These are phyloP conservation scores for Cheilosia impressa DNA, from an alignment of 2,888 invertebrate species.

Conservation along the genomic window DNA sequence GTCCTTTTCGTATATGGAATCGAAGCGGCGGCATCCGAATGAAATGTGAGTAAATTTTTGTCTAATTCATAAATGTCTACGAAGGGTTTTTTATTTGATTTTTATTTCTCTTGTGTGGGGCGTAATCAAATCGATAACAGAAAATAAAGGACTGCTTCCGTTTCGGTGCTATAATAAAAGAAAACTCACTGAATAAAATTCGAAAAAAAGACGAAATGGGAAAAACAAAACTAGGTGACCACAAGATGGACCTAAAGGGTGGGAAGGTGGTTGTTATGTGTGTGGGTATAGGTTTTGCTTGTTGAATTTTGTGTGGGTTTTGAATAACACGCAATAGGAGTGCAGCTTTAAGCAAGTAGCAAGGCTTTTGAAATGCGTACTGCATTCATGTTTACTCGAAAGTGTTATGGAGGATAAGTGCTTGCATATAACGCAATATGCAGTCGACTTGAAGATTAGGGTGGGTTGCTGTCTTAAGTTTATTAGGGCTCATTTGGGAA, in stretches of 20 bases:
- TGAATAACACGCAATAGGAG: too few species aligned
- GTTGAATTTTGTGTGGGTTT: not conserved
- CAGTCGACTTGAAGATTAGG: too few species aligned
- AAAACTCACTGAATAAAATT: slow-evolving; percentile 36
- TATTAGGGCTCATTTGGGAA: too few species aligned
- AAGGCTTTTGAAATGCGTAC: too few species aligned
- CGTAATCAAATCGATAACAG: slow-evolving; percentile 26
- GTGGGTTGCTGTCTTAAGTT: too few species aligned
- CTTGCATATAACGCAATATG: too few species aligned
- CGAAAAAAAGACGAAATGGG: slow-evolving; percentile 2
- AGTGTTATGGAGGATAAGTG: too few species aligned
- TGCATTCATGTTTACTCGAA: too few species aligned
- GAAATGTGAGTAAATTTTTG: slow-evolving; percentile 47
- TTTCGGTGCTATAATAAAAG: slow-evolving; percentile 20
- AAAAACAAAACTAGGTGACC: not conserved
- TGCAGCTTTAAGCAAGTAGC: too few species aligned
- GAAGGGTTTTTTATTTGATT: slow-evolving; percentile 11
- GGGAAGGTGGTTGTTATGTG: not conserved
- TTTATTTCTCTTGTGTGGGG: not conserved
- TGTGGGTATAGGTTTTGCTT: not conserved
- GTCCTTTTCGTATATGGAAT: slow-evolving; percentile 35
- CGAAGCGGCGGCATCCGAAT: not conserved
- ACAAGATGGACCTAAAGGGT: not conserved
- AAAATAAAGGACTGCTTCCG: slow-evolving; percentile 3
- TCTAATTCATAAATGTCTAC: slow-evolving; percentile 58